A percentile compares a stretch with the other conserved stretches of the same genome.
phyloP scores from a whole-genome alignment of 2,888 invertebrate species.

The Drosophila nr. perissopoda region DNA sequence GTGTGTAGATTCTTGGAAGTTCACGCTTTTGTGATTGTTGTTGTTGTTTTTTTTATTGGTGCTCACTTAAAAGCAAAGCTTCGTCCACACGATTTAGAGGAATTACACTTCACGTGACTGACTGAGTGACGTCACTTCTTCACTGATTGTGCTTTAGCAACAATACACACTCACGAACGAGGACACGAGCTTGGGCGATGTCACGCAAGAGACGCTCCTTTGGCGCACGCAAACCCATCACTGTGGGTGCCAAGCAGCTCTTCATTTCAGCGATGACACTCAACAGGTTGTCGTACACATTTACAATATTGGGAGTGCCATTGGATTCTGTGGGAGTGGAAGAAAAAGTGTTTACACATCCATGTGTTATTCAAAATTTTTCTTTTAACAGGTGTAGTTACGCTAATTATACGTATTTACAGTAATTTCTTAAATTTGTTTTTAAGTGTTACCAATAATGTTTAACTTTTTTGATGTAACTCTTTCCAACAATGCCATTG shows the following conservation, averaged over 20 bases:
- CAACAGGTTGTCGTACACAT: conserved; percentile 50
- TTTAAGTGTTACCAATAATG: no score
- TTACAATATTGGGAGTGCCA: conserved; percentile 25
- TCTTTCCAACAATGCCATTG: background rate
- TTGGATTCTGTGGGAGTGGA: conserved; percentile 12
- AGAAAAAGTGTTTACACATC: background rate
- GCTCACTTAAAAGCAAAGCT: conserved; percentile 18
- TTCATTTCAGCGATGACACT: conserved; percentile 49
- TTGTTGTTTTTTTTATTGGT: conserved; percentile 45
- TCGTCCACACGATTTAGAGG: conserved; percentile 22
- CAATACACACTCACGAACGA: conserved; percentile 58
- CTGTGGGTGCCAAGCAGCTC: conserved; percentile 43
- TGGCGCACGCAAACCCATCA: conserved; percentile 58
- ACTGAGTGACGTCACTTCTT: conserved; percentile 45
- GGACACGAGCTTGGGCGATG: conserved; percentile 63
- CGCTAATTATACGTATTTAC: background rate
- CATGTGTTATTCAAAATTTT: background rate
- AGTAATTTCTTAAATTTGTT: background rate
- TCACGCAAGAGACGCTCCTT: conserved; percentile 67
- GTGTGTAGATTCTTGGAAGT: conserved; percentile 32
- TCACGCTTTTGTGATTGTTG: conserved; percentile 13
- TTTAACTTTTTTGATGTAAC: background rate
- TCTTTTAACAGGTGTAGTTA: background rate
- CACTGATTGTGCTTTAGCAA: conserved; percentile 43
- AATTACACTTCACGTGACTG: conserved; percentile 32